phyloP scores from a whole-genome alignment of 2,113 vertebrate species.

The Lethenteron reissneri region DNA sequence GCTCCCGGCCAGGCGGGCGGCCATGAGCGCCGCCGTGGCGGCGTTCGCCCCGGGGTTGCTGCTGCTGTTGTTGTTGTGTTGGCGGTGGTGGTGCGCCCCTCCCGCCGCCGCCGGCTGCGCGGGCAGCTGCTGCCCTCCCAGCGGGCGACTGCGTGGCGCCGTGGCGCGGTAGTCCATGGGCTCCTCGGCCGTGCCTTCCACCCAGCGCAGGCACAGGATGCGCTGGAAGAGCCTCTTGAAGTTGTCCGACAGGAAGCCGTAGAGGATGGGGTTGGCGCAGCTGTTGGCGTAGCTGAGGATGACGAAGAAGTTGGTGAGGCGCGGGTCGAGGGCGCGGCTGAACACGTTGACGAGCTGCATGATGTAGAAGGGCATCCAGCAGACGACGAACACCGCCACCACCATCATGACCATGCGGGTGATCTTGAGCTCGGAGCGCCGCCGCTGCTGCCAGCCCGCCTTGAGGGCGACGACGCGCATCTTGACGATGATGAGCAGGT shows the following conservation, averaged over 20 bases:
- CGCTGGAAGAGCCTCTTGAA: slow-evolving; percentile 65
- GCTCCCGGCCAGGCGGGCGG: no score
- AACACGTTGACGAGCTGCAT: slow-evolving; percentile 63
- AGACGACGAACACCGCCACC: slow-evolving; percentile 61
- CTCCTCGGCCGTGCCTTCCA: slow-evolving; percentile 53
- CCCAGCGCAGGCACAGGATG: slow-evolving; percentile 59
- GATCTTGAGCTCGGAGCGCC: slow-evolving; percentile 56
- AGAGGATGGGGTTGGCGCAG: slow-evolving; percentile 66
- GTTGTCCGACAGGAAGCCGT: slow-evolving; percentile 68
- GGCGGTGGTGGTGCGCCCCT: no score
- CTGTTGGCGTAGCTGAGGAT: slow-evolving; percentile 65
- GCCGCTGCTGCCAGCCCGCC: slow-evolving; percentile 67
- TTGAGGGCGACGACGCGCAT: slow-evolving; percentile 62
- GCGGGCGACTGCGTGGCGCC: slow-evolving; percentile 33
- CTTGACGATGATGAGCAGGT: slow-evolving; percentile 62
- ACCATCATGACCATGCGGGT: slow-evolving; percentile 77
- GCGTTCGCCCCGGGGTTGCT: no score
- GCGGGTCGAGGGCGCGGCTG: slow-evolving; percentile 44
- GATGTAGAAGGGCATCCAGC: slow-evolving; percentile 73
- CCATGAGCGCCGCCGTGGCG: no score
- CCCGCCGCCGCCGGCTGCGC: no score
- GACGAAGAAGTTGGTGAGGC: slow-evolving; percentile 57
- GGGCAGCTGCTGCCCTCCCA: no score
- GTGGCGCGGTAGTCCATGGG: slow-evolving; percentile 68
- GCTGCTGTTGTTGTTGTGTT: no score